Evolutionary conservation across 2,113 vertebrate genomes (phyloP).

Genomic region (Nerophis lumbriciformis): DNA sequence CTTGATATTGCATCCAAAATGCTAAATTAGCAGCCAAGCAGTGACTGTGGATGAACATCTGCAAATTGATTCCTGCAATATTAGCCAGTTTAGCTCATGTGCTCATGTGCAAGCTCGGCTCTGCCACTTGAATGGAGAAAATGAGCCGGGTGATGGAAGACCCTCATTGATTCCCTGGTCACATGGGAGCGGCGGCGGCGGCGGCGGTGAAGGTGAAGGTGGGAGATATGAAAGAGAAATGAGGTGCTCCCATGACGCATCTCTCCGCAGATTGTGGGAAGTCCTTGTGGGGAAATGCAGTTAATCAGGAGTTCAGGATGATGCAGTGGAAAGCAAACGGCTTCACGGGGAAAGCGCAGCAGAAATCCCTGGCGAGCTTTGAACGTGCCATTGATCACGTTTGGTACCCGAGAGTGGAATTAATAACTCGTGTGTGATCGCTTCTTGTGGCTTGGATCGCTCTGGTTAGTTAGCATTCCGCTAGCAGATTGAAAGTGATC

Average conservation of each 20-base stretch:
- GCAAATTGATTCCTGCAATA: constrained; percentile 22
- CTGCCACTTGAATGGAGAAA: constrained; percentile 8
- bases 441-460: background rate
- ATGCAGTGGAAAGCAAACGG: constrained; percentile 1
- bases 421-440: background rate
- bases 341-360: constrained; percentile 8
- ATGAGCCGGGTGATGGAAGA: constrained; percentile 22
- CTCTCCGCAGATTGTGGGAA: constrained; percentile 11
- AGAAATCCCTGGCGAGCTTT: background rate
- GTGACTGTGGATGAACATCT: constrained; percentile 13
- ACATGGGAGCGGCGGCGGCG: constrained; percentile 14
- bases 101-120: constrained; percentile 8
- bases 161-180: constrained; percentile 41
- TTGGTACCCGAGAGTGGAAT: background rate
- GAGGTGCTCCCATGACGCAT: constrained; percentile 24
- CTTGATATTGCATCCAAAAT: too few relatives aligned
- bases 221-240: constrained; percentile 35
- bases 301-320: constrained; percentile 23
- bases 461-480: background rate
- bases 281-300: constrained; percentile 14
- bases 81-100: constrained; percentile 6
- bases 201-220: background rate
- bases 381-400: background rate
- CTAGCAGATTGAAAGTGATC: too few relatives aligned
- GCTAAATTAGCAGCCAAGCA: too few relatives aligned